phyloP scores from a whole-genome alignment of 2,888 invertebrate species.

The Epicampocera succincta region DNA sequence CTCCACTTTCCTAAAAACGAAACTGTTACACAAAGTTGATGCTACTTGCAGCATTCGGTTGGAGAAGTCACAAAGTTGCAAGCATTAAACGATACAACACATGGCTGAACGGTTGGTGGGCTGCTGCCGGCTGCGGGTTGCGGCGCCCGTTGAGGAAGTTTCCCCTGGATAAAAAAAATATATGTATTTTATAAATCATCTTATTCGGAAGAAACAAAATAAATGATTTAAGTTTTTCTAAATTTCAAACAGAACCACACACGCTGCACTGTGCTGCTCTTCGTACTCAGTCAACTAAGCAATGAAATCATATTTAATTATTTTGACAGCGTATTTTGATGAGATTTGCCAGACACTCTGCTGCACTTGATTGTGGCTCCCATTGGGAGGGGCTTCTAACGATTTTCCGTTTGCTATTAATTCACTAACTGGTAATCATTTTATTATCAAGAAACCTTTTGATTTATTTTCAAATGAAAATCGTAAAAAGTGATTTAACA shows the following conservation, averaged over 20 bases:
- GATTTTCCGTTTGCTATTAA: conserved; percentile 18
- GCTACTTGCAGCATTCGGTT: conserved; percentile 3
- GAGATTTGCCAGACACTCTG: conserved; percentile 61
- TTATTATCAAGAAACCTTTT: conserved; percentile 17
- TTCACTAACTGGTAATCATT: conserved; percentile 46
- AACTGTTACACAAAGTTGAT: conserved; percentile 29
- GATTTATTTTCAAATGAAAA: conserved; percentile 22
- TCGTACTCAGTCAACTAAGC: conserved; percentile 29
- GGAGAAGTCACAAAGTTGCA: conserved; percentile 4
- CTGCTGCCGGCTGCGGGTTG: conserved; percentile 14
- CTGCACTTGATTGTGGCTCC: neutral
- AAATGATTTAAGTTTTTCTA: conserved; percentile 35
- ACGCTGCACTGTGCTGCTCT: neutral
- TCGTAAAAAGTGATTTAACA: conserved; percentile 36
- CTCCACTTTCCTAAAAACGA: conserved; percentile 1
- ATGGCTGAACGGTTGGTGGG: conserved; percentile 38
- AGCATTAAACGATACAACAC: conserved; percentile 42
- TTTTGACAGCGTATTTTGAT: conserved; percentile 67
- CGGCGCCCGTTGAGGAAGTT: conserved; percentile 21
- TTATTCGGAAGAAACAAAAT: conserved; percentile 36
- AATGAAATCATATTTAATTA: conserved; percentile 64
- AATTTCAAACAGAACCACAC: conserved; percentile 11
- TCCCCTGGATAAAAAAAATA: conserved; percentile 2
- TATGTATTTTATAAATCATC: conserved; percentile 64
- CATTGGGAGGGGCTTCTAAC: conserved; percentile 17